Evolutionary conservation across 2,113 vertebrate species (phyloP).

Genomic region (Lutjanus erythropterus): DNA sequence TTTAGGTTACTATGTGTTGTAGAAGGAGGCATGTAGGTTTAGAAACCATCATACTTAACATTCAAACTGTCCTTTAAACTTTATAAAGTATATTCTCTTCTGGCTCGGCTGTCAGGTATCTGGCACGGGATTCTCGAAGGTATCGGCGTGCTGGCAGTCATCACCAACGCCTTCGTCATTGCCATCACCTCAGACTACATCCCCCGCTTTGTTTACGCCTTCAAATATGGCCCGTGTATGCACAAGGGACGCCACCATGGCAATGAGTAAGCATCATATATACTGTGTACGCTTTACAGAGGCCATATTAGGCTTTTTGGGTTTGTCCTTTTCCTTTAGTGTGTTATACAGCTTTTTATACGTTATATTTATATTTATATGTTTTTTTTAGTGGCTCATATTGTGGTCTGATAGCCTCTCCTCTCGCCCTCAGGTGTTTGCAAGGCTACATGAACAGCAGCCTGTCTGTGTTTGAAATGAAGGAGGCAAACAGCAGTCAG

Average conservation of each 20-base stretch:
- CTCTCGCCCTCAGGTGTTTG: slow-evolving; percentile 87
- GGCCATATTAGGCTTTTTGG: too few species aligned
- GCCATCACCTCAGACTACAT: slow-evolving; percentile 99
- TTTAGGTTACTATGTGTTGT: not conserved
- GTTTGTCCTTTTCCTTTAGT: too few species aligned
- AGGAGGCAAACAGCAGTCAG: slow-evolving; percentile 81
- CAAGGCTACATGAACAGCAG: slow-evolving; percentile 98
- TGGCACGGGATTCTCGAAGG: slow-evolving; percentile 99
- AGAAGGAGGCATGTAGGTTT: not conserved
- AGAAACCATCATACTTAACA: not conserved
- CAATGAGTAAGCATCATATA: slow-evolving; percentile 70
- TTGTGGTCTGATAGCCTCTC: not conserved
- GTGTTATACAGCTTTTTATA: too few species aligned
- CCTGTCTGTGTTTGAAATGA: slow-evolving; percentile 92
- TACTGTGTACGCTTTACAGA: not conserved
- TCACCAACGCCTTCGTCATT: slow-evolving; percentile 99
- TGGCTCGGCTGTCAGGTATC: slow-evolving; percentile 87
- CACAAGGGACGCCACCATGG: slow-evolving; percentile 89
- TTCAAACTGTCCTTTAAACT: not conserved
- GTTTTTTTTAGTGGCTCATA: not conserved
- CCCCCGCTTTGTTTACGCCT: slow-evolving; percentile 97
- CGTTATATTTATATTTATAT: too few species aligned
- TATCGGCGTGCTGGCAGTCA: slow-evolving; percentile 97
- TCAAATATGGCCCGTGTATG: slow-evolving; percentile 96
- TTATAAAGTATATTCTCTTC: not conserved